Conservation (phyloP, 2,888 invertebrate genomes). For the Drosophila rubida region DNA sequence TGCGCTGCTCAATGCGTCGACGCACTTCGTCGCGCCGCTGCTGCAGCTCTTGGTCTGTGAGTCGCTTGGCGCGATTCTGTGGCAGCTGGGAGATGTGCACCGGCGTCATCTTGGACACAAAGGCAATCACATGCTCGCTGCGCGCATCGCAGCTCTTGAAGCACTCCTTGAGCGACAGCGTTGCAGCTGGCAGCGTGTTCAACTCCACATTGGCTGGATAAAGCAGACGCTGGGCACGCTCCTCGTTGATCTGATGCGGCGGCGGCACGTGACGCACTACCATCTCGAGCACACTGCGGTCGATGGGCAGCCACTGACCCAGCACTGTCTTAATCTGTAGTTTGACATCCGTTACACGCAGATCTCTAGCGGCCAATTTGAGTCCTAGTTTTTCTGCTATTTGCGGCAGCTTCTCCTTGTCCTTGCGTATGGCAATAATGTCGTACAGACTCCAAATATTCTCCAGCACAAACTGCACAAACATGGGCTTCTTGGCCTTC, state of each 20-base stretch:
- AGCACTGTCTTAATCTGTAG: conserved; percentile 92
- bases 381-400: conserved; percentile 92
- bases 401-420: conserved; percentile 89
- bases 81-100: conserved; percentile 91
- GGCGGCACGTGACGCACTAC: conserved; percentile 93
- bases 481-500: conserved; percentile 96
- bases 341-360: conserved; percentile 91
- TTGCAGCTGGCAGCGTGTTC: conserved; percentile 88
- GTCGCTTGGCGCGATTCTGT: conserved; percentile 91
- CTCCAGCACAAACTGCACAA: conserved; percentile 95
- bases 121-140: conserved; percentile 87
- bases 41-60: conserved; percentile 91
- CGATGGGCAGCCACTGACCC: conserved; percentile 95
- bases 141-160: conserved; percentile 89
- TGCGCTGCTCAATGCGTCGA: conserved; percentile 87
- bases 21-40: conserved; percentile 89
- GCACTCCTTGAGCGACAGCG: conserved; percentile 89
- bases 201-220: conserved; percentile 90
- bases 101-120: conserved; percentile 90
- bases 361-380: conserved; percentile 90
- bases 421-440: conserved; percentile 90
- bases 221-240: conserved; percentile 93
- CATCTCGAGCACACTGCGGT: conserved; percentile 92
- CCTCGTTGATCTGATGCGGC: conserved; percentile 90
- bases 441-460: conserved; percentile 97